Evolutionary conservation across 2,888 invertebrate species (phyloP).

Genomic region (Pocota personata): DNA sequence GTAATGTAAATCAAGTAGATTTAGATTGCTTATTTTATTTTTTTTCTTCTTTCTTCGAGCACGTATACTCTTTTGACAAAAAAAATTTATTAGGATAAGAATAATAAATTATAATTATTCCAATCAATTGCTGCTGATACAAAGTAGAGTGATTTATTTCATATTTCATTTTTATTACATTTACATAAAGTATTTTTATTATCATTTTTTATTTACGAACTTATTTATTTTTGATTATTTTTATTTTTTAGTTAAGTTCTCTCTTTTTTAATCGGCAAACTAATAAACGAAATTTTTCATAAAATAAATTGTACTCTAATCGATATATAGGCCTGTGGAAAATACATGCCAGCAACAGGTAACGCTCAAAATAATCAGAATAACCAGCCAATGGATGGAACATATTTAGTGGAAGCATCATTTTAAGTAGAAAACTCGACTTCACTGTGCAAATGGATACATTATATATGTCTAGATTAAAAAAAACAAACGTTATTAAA

Average conservation of each 20-base stretch:
- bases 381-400: slow-evolving; percentile 92
- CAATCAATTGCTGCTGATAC: background rate
- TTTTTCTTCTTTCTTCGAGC: background rate
- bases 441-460: background rate
- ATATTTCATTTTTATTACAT: background rate
- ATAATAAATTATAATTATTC: background rate
- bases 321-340: slow-evolving; percentile 89
- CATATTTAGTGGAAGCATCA: slow-evolving; percentile 93
- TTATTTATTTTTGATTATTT: background rate
- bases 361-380: slow-evolving; percentile 92
- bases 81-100: background rate
- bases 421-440: slow-evolving; percentile 84
- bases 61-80: background rate
- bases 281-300: background rate
- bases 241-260: background rate
- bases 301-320: background rate
- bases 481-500: background rate
- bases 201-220: too few relatives aligned
- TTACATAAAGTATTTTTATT: background rate
- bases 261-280: background rate
- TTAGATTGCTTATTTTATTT: background rate
- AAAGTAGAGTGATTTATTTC: background rate
- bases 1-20: background rate
- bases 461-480: background rate
- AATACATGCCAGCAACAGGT: slow-evolving; percentile 93